These are phyloP conservation scores for Acanthurus lineatus DNA, from an alignment of 2,797 vertebrate species.

Conservation along the genomic window DNA sequence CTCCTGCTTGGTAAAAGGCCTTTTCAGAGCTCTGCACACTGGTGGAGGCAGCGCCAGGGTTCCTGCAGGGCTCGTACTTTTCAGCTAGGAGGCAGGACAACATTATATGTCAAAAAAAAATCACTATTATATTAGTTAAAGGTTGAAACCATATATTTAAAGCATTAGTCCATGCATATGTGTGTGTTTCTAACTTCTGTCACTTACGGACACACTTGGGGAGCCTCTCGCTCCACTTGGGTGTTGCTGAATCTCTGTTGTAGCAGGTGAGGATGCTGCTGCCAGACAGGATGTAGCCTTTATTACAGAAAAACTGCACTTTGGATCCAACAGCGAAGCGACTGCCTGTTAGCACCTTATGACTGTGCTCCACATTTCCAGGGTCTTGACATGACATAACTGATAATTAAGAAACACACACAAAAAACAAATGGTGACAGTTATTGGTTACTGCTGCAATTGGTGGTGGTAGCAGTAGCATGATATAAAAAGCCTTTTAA, in stretches of 20 bases:
- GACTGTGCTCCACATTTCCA: slow-evolving; percentile 92
- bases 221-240: slow-evolving; percentile 95
- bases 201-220: slow-evolving; percentile 92
- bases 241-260: slow-evolving; percentile 89
- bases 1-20: slow-evolving; percentile 91
- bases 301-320: slow-evolving; percentile 93
- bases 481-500: neutral
- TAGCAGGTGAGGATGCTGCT: slow-evolving; percentile 91
- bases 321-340: slow-evolving; percentile 92
- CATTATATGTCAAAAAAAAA: neutral
- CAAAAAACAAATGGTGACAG: neutral
- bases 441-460: neutral
- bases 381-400: slow-evolving; percentile 94
- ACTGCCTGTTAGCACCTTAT: slow-evolving; percentile 88
- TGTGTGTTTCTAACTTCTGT: neutral
- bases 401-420: slow-evolving; percentile 57
- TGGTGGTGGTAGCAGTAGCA: neutral
- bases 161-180: neutral
- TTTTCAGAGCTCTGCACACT: slow-evolving; percentile 91
- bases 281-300: slow-evolving; percentile 92
- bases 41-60: slow-evolving; percentile 90
- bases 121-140: too few species aligned
- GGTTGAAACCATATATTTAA: neutral
- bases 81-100: slow-evolving; percentile 84
- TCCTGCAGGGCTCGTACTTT: slow-evolving; percentile 93